Evolutionary conservation across 2,797 vertebrate genomes (phyloP), one percentile per base, ranked within the genome.

Genomic region (Syngnathus acus): DNA sequence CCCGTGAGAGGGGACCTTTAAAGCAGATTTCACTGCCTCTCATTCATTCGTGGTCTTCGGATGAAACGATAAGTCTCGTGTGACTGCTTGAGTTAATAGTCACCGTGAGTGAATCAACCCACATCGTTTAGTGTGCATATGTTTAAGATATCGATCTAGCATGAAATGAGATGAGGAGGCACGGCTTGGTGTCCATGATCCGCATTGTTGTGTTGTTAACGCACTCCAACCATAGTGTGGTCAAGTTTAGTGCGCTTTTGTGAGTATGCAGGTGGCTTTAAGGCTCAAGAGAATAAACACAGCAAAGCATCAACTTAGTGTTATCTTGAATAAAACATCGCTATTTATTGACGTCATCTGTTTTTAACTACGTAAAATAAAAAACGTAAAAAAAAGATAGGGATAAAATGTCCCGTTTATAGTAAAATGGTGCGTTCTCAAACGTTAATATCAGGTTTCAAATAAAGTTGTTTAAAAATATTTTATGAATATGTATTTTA

Each of bases 91-190:
- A 84, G 85, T 80, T 85, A 84, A 89, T 90, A 85, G 87, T 86
- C 83, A 71, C 78, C 42, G 62, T 54, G 73, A 70, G 76, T 83
- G 78, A 72, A 87, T 84, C 86, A 84, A 81, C 69, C 72, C 67
- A 72, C 72, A 74, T 70, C 66, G 13, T 16, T 32, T 17, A 75
- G 72, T 71, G 68, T 72, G 87, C 80, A 84, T 82, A 78, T 75
- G 60, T 78, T 45, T 84, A 85, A 89, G 89, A 91, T 87, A 90
- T 89, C 68, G 85, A 88, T 89, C 88, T 85, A 78, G 85, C 85
- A 88, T 90, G 88, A 84, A 89, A 85, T 86, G 81, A 81, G 83
- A 89, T 82, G 75, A 83, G 79, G 70, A 80, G 45, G 72, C 62
- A 37, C 72, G 69, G 77, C 79, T 80, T 78, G 72, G 78, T 81